A percentile compares a stretch with the other conserved stretches of the same genome.
phyloP scores from a whole-genome alignment of 2,797 vertebrate species.

The Nyctalus aviator region DNA sequence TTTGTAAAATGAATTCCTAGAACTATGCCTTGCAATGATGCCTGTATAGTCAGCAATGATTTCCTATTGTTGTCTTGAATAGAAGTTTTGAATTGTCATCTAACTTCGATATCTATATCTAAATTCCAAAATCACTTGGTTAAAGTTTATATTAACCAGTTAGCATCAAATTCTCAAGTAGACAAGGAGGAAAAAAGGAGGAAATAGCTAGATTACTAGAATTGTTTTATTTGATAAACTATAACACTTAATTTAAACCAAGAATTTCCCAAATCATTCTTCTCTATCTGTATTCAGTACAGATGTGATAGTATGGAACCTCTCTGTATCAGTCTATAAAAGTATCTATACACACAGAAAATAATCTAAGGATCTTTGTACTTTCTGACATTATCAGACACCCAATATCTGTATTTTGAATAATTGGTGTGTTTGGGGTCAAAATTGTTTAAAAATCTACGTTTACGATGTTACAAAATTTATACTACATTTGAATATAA shows the following conservation, averaged over 20 bases:
- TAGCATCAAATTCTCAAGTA: conserved; percentile 3
- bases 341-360: neutral
- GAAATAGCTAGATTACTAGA: neutral
- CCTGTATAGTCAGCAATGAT: neutral
- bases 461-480: neutral
- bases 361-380: neutral
- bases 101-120: neutral
- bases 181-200: neutral
- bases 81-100: neutral
- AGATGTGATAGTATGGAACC: neutral
- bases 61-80: neutral
- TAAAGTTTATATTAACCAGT: conserved; percentile 1
- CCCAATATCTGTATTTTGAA: neutral
- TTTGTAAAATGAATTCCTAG: neutral
- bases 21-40: neutral
- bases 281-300: neutral
- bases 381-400: neutral
- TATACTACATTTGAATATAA: neutral
- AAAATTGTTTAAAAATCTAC: conserved; percentile 49
- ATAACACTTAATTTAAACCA: conserved; percentile 1
- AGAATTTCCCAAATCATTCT: neutral
- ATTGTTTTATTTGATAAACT: conserved; percentile 52
- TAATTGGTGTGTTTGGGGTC: neutral
- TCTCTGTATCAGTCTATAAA: neutral
- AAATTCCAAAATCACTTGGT: neutral